Base-by-base conservation (phyloP, 1,140 invertebrate species). In the Pararge aegeria region DNA sequence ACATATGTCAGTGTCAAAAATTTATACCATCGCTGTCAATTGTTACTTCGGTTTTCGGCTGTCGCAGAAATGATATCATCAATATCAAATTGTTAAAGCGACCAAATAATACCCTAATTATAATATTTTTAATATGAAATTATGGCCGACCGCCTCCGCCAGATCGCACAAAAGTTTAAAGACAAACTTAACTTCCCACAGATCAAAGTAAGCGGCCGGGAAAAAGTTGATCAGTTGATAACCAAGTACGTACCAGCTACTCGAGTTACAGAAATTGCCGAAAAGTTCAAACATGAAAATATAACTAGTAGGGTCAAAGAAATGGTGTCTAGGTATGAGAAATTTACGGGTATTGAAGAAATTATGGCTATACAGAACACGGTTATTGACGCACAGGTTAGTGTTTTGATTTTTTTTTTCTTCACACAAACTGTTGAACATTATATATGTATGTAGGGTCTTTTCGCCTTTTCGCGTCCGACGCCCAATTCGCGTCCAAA, bases 351-450 rank as follows among this genome's bases (percentile, higher is more conserved):
- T 7, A 89, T 90, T 5, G 80, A 88, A 19, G 90, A 91, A 67
- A 89, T 91, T 27, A 87, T 90, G 84, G 78, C 83, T 5, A 75
- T 91, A 16, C 90, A 91, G 55, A 88, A 87, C 57, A 89, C 87
- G 0, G 90, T 91, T 5, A 68, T 90, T 2, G 85, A 88, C 20
- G 89, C 90, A 2, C 90, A 91, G 80, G 90, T 91, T 10, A 15
- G 42, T 46, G 9, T 5, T 1, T 27, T 27, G 10, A 7, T 4
- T 27, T 27, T 27, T 27, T 27, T 7, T 1, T 27, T 7, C 0
- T 4, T 9, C 27, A 27, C 5, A 27, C 0, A 9, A 27, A 27
- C 10, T 7, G 5, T 7, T 1, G 27, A 7, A 27, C 24, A 24
- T 24, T 4, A 24, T 24, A n/a, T n/a, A n/a, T n/a, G n/a, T n/a